Conservation (phyloP, 1,140 invertebrate genomes). For the Tetramorium alpestre region DNA sequence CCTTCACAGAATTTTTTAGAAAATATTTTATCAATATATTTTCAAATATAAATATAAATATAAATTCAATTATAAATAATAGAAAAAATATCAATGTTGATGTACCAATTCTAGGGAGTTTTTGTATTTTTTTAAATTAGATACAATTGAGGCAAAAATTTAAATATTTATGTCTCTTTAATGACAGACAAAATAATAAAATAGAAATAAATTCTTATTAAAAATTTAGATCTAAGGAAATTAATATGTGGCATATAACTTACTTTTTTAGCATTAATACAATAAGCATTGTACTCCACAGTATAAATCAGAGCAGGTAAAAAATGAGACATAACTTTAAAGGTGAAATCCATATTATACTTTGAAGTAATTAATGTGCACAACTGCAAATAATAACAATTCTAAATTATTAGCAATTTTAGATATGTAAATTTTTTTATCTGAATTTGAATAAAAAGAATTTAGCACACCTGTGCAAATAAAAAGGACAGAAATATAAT, state of each 20-base stretch:
- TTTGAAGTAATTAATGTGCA: background rate
- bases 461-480: background rate
- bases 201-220: background rate
- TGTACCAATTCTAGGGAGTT: background rate
- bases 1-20: background rate
- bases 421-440: background rate
- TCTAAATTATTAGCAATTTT: background rate
- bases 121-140: background rate
- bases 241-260: background rate
- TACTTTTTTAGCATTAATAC: background rate
- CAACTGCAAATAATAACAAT: conserved; percentile 20
- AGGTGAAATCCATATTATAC: background rate
- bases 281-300: conserved; percentile 8
- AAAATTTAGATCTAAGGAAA: background rate
- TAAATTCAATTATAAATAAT: background rate
- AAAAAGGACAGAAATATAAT: background rate
- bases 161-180: background rate
- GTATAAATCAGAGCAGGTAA: background rate
- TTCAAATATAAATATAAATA: background rate
- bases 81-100: background rate
- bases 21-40: background rate
- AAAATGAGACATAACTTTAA: background rate
- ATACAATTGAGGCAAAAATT: background rate
- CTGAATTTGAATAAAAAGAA: background rate
- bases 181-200: background rate